Evolutionary conservation across 92 coral and sea anemone genomes (phyloP).

Genomic region (Actinostola sp.): DNA sequence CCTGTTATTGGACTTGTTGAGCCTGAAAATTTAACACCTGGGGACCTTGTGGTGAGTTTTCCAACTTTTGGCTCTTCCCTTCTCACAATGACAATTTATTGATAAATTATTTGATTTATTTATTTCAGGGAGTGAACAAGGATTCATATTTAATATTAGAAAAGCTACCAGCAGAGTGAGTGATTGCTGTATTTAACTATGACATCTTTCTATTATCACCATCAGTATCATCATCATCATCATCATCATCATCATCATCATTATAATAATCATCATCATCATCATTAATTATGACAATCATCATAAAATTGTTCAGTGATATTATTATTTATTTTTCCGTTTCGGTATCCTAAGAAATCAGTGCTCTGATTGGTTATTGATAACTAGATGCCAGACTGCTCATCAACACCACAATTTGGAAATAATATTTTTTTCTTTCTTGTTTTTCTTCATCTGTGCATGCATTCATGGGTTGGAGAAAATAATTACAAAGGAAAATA

Average conservation of each 20-base stretch:
- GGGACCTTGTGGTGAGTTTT: slow-evolving; percentile 92
- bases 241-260: background rate
- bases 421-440: too few species aligned
- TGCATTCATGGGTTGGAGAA: too few species aligned
- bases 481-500: too few species aligned
- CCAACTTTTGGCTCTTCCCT: too few species aligned
- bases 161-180: slow-evolving; percentile 96
- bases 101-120: background rate
- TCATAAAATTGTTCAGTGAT: background rate
- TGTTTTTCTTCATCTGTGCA: too few species aligned
- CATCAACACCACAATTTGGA: too few species aligned
- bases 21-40: slow-evolving; percentile 96
- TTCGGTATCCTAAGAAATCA: too few species aligned
- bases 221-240: background rate
- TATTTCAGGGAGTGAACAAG: slow-evolving; percentile 91
- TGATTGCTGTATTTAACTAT: background rate
- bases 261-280: background rate
- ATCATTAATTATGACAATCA: background rate
- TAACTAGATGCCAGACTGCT: too few species aligned
- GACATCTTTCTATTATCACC: background rate
- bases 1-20: slow-evolving; percentile 98
- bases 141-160: slow-evolving; percentile 95
- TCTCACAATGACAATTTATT: background rate
- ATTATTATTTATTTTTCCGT: too few species aligned
- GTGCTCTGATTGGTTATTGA: too few species aligned